phyloP scores from a whole-genome alignment of 2,113 vertebrate genomes.

The Sylvia atricapilla region DNA sequence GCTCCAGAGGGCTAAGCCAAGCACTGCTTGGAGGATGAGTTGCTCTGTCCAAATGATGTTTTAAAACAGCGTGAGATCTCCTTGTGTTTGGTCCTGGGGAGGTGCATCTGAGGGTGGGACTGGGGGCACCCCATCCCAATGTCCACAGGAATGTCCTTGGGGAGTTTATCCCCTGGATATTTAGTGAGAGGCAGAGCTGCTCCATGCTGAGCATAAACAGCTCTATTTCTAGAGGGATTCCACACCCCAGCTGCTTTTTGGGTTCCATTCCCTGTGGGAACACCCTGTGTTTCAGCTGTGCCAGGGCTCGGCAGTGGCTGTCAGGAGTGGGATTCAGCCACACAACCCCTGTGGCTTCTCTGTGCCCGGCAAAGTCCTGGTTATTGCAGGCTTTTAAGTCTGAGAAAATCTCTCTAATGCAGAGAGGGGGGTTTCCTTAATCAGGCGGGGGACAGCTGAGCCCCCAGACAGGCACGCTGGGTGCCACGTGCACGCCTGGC shows the following conservation, averaged over 20 bases:
- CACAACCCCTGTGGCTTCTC: rapidly evolving
- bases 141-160: not conserved
- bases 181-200: not conserved
- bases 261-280: rapidly evolving
- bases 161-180: not conserved
- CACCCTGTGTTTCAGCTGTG: rapidly evolving
- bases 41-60: rapidly evolving
- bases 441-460: not conserved
- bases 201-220: rapidly evolving
- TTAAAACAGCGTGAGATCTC: not conserved
- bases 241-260: not conserved
- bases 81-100: not conserved
- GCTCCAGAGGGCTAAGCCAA: not conserved
- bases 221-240: not conserved
- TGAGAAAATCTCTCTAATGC: slow-evolving; percentile 9
- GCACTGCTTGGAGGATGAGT: no score
- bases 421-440: slow-evolving; percentile 8
- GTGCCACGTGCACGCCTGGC: not conserved
- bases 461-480: slow-evolving; percentile 32
- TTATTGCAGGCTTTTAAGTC: slow-evolving; percentile 1
- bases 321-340: not conserved
- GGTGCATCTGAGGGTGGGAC: no score
- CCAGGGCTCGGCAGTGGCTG: rapidly evolving
- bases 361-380: not conserved
- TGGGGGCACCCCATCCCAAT: rapidly evolving